These are phyloP conservation scores for Hyposmocoma kahamanoa DNA, from an alignment of 1,140 invertebrate genomes.

Conservation along the genomic window DNA sequence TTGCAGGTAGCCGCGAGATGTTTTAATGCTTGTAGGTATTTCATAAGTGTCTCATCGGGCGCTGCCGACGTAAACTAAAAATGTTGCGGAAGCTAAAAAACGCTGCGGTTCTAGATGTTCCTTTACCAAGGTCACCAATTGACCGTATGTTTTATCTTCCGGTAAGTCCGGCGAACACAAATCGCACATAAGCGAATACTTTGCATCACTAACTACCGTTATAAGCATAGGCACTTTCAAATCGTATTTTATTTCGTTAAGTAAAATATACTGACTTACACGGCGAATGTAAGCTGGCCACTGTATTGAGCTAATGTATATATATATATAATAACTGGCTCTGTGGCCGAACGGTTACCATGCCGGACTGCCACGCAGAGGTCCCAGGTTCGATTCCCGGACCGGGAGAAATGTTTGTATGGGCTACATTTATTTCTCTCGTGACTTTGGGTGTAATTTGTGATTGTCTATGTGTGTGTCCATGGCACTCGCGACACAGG, in stretches of 20 bases:
- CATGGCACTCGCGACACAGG: no score
- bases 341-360: no score
- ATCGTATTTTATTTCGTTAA: slow-evolving; percentile 25
- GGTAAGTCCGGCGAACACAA: slow-evolving; percentile 25
- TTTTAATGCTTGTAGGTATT: slow-evolving; percentile 6
- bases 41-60: slow-evolving; percentile 6
- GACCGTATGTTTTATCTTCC: slow-evolving; percentile 20
- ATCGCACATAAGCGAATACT: slow-evolving; percentile 31
- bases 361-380: no score
- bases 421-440: no score
- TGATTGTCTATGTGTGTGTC: no score
- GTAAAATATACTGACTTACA: slow-evolving; percentile 28
- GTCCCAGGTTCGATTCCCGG: no score
- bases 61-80: not conserved
- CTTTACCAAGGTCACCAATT: slow-evolving; percentile 18
- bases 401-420: no score
- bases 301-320: slow-evolving; percentile 13
- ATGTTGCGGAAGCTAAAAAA: slow-evolving; percentile 23
- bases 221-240: slow-evolving; percentile 25
- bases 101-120: slow-evolving; percentile 27
- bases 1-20: slow-evolving; percentile 15
- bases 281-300: slow-evolving; percentile 27
- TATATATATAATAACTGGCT: no score
- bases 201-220: slow-evolving; percentile 24
- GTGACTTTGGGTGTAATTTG: no score